A percentile compares a stretch with the other conserved stretches of the same genome.
phyloP scores from a whole-genome alignment of 2,113 vertebrate species.

The Centropus unirufus region DNA sequence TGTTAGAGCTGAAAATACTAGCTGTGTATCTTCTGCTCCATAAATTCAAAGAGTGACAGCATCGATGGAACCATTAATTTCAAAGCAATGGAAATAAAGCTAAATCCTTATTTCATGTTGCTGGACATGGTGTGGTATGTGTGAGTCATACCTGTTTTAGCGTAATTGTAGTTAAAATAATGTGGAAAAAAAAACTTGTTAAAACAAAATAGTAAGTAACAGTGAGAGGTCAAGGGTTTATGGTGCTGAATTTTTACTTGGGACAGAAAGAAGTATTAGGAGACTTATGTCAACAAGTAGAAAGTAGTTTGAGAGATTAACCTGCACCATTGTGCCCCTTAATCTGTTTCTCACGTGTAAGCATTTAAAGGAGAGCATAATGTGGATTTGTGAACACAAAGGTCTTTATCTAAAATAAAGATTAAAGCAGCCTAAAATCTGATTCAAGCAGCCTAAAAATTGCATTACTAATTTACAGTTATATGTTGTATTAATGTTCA shows the following conservation, averaged over 20 bases:
- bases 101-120: not conserved
- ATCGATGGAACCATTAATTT: not conserved
- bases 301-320: not conserved
- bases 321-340: conserved; percentile 9
- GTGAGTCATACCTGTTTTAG: not conserved
- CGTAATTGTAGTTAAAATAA: not conserved
- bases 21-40: not conserved
- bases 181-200: not conserved
- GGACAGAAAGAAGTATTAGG: not conserved
- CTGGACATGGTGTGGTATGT: not conserved
- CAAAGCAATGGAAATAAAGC: not conserved
- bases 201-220: not conserved
- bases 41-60: not conserved
- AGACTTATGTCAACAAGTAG: not conserved
- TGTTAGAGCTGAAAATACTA: not conserved
- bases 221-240: not conserved
- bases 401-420: not conserved
- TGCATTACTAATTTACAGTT: conserved; percentile 8
- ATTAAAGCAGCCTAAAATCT: not conserved
- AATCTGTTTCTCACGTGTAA: conserved; percentile 66
- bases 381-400: conserved; percentile 45
- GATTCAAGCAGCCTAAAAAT: not conserved
- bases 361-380: not conserved
- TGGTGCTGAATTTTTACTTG: not conserved
- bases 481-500: not conserved